A percentile compares a stretch with the other conserved stretches of the same genome.
These are phyloP conservation scores for Prionace glauca DNA, from an alignment of 2,797 vertebrate genomes.

Conservation along the genomic window DNA sequence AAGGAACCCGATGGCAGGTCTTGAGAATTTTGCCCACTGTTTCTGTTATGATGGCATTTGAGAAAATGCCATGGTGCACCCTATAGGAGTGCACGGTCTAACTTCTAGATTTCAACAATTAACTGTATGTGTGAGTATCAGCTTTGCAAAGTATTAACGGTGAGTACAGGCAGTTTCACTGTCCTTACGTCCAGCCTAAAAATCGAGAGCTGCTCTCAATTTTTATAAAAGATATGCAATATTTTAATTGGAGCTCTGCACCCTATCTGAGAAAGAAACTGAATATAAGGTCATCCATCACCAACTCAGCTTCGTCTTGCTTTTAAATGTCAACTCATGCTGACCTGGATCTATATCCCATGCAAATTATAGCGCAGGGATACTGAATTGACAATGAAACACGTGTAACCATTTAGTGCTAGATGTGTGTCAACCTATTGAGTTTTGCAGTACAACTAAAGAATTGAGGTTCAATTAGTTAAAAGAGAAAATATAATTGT, in stretches of 20 bases:
- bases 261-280: background rate
- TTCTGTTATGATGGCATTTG: background rate
- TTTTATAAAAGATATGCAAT: background rate
- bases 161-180: background rate
- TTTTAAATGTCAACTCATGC: background rate
- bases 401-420: background rate
- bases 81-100: background rate
- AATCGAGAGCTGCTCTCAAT: background rate
- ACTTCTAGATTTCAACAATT: background rate
- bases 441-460: background rate
- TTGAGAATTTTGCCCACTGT: too few species aligned
- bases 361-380: background rate
- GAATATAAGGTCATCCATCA: conserved; percentile 5
- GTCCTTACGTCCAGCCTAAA: background rate
- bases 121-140: background rate
- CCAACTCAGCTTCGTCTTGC: background rate
- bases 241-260: background rate
- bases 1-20: too few species aligned
- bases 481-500: background rate
- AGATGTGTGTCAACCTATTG: background rate
- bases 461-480: background rate
- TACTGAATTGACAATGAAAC: background rate
- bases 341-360: background rate
- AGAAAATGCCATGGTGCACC: background rate
- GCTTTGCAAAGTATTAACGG: background rate